Evolutionary conservation across 2,888 invertebrate genomes (phyloP).

Genomic region (Masnerella sp.): DNA sequence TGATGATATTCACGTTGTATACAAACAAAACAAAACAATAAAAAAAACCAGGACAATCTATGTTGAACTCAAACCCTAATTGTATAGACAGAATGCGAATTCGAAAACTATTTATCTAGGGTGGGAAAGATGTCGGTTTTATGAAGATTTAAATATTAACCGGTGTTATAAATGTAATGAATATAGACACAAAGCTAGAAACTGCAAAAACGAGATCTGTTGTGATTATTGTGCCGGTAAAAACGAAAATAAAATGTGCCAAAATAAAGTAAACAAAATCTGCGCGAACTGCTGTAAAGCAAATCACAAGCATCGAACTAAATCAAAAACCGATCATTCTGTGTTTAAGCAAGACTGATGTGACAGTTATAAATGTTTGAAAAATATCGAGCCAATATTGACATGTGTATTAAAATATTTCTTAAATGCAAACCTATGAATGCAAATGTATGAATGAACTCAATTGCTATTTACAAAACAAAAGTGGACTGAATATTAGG

Average conservation of each 20-base stretch:
- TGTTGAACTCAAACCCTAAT: not conserved
- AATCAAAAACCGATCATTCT: not conserved
- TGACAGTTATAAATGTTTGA: not conserved
- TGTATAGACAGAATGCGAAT: not conserved
- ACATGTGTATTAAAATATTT: too few species aligned
- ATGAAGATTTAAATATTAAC: not conserved
- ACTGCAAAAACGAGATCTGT: not conserved
- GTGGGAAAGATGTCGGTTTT: not conserved
- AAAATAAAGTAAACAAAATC: not conserved
- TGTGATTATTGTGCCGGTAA: not conserved
- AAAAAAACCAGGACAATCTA: not conserved
- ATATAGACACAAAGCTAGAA: not conserved
- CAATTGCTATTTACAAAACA: too few species aligned
- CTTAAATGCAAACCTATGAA: too few species aligned
- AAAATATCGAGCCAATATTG: too few species aligned
- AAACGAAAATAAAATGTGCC: not conserved
- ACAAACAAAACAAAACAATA: too few species aligned
- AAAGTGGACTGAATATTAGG: too few species aligned
- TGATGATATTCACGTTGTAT: too few species aligned
- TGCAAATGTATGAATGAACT: too few species aligned
- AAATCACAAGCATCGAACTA: not conserved
- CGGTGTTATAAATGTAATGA: not conserved
- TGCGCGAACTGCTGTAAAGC: not conserved
- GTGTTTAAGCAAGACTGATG: not conserved
- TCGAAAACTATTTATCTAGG: not conserved